Base-by-base conservation (phyloP, 92 coral and sea anemone genomes). In the Chrysogorgia sp. region DNA sequence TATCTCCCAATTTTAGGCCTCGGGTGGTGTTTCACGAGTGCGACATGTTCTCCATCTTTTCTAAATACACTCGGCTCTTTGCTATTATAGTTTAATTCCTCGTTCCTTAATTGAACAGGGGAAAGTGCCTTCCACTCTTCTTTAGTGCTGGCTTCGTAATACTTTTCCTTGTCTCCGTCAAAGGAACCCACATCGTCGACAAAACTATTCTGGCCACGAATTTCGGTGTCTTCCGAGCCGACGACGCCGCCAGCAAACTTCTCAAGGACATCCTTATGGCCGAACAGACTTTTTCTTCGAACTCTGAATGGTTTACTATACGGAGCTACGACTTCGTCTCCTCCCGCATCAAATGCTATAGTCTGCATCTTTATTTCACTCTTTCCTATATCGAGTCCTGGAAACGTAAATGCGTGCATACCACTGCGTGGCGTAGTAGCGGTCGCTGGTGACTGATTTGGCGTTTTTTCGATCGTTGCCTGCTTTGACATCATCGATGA, bases 241-340 rank as follows among this genome's bases (percentile, higher is more conserved):
- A 48, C n/a, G 3, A 50, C 30, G n/a, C 63, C 33, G n/a, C 49
- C 58, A 23, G 79, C 64, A 20, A 72, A 30, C 22, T 53, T 72
- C 25, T 72, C 79, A 23, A 56, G 4, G 24, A 72, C 28, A 56
- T 56, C 65, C 22, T 24, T 22, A 33, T 72, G 63, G 22, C 64
- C 79, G 34, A 72, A 72, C 24, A 72, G 19, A 56, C 65, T 53
- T 53, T 28, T 32, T 31, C 79, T 58, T 2, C 79, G 79, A 56
- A 34, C 7, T 69, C 40, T 22, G 31, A 69, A 69, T 6, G 76
- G 60, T 34, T 69, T 69, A 7, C 13, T 69, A 34, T 69, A 69
- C 21, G 57, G 58, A 19, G 74, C 48, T 6, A 7, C 32, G 10
- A 63, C 69, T 2, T 63, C 69, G 0, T 63, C 47, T 14, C 32